Percentiles rank a stretch among this genome's conserved stretches.
phyloP scores from a whole-genome alignment of 92 coral and sea anemone species.

The Phenganax subtilis region DNA sequence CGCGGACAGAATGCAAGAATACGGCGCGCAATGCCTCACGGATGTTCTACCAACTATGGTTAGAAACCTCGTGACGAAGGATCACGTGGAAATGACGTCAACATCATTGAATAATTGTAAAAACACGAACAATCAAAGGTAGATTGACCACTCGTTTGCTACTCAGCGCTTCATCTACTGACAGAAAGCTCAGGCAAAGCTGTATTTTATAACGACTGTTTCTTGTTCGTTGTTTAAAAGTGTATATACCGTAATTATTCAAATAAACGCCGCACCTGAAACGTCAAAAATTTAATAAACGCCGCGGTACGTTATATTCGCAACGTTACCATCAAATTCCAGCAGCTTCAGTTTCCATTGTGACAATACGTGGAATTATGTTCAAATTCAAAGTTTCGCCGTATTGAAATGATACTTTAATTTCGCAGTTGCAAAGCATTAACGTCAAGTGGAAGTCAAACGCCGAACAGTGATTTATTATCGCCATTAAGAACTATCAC shows the following conservation, averaged over 20 bases:
- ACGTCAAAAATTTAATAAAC: no score
- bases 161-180: no score
- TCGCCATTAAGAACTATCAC: slow-evolving; percentile 85
- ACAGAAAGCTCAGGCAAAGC: no score
- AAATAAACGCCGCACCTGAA: no score
- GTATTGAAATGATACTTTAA: no score
- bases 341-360: not conserved
- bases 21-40: not conserved
- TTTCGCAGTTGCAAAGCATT: not conserved
- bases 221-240: not conserved
- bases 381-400: no score
- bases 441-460: not conserved
- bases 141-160: not conserved
- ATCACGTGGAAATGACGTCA: not conserved
- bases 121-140: slow-evolving; percentile 10
- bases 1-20: not conserved
- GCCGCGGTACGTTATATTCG: no score
- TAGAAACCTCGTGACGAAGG: not conserved
- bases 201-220: not conserved
- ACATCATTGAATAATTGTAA: not conserved
- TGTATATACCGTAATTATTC: no score
- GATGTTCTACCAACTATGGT: slow-evolving; percentile 7
- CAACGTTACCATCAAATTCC: no score
- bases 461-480: slow-evolving; percentile 40
- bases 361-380: no score